phyloP scores from a whole-genome alignment of 2,113 vertebrate species.

The Pseudopipra pipra region DNA sequence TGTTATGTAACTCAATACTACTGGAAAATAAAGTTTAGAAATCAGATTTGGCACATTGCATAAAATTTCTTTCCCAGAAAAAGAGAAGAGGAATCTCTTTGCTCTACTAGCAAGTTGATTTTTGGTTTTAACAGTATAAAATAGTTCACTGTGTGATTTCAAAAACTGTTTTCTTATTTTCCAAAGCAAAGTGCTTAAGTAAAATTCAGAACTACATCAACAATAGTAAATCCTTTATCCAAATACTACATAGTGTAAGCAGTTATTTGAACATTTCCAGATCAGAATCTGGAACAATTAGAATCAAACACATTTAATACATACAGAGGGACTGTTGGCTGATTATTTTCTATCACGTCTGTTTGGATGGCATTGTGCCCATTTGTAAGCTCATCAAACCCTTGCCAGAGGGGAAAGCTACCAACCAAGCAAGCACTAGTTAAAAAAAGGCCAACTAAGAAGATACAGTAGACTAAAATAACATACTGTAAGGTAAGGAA shows the following conservation, averaged over 20 bases:
- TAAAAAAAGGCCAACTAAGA: neutral
- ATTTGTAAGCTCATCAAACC: conserved; percentile 19
- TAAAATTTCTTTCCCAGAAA: neutral
- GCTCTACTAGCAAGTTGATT: neutral
- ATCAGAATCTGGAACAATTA: neutral
- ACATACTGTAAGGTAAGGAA: neutral
- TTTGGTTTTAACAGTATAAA: neutral
- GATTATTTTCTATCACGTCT: conserved; percentile 40
- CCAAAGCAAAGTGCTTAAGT: neutral
- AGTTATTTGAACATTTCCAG: neutral
- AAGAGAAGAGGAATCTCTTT: neutral
- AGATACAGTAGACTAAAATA: neutral
- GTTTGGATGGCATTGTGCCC: conserved; percentile 43
- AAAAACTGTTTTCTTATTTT: neutral
- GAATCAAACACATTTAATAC: neutral
- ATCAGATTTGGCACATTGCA: neutral
- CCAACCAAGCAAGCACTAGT: neutral
- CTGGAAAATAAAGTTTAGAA: neutral
- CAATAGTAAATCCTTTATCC: neutral
- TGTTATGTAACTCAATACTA: neutral
- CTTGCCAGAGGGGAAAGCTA: conserved; percentile 20
- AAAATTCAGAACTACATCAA: neutral
- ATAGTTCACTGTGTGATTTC: neutral
- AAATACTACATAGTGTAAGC: neutral
- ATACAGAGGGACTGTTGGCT: neutral